These are phyloP conservation scores for Hippocampus mohnikei DNA, from an alignment of 2,113 vertebrate species.

Conservation along the genomic window DNA sequence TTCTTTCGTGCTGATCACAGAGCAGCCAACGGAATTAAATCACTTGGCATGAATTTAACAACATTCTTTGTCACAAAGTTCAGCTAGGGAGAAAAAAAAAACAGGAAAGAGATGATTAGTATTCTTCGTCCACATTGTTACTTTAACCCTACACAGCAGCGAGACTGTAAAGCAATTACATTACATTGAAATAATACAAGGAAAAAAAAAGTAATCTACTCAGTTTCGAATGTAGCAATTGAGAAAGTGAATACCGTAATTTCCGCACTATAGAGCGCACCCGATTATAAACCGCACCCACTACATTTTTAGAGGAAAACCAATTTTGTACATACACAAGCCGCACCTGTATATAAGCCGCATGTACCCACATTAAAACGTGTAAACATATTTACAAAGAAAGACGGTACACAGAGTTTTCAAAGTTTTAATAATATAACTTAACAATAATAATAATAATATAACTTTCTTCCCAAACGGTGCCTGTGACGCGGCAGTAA, in stretches of 20 bases:
- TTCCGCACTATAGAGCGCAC: too few species aligned
- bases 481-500: too few species aligned
- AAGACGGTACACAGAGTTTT: too few species aligned
- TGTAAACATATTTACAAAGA: too few species aligned
- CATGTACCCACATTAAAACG: too few species aligned
- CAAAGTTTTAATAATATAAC: too few species aligned
- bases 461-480: too few species aligned
- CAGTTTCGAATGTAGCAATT: constrained; percentile 26
- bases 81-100: neutral
- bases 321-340: too few species aligned
- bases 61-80: neutral
- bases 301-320: too few species aligned
- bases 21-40: constrained; percentile 1
- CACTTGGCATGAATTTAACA: constrained; percentile 24
- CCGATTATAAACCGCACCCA: too few species aligned
- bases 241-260: constrained; percentile 16
- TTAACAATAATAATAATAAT: too few species aligned
- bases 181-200: constrained; percentile 17
- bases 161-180: constrained; percentile 31
- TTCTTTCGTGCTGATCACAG: constrained; percentile 32
- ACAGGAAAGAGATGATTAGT: constrained; percentile 13
- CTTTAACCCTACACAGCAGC: constrained; percentile 27
- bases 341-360: too few species aligned
- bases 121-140: constrained; percentile 12
- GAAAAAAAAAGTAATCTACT: constrained; percentile 18